Conservation (phyloP, 2,113 vertebrate genomes). For the Rhea americana region DNA sequence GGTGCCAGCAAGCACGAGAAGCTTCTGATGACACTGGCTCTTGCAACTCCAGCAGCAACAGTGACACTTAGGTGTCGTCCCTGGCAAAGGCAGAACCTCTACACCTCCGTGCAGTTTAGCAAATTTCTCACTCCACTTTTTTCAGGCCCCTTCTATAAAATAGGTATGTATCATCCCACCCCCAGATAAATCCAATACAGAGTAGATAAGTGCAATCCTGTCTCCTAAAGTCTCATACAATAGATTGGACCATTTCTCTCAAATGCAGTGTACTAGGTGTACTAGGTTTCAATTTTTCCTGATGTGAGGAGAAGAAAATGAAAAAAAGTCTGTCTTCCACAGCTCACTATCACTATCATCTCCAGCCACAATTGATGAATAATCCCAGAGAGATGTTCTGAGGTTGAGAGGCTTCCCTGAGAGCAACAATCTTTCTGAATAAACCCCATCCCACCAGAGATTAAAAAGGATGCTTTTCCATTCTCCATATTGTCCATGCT, state of each 20-base stretch:
- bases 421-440: not conserved
- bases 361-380: not conserved
- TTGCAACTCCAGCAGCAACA: not conserved
- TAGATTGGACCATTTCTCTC: not conserved
- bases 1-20: not conserved
- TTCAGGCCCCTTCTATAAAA: not conserved
- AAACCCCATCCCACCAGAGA: not conserved
- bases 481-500: not conserved
- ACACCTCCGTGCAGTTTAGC: rapidly evolving
- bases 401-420: not conserved
- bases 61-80: not conserved
- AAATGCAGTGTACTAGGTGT: not conserved
- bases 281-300: not conserved
- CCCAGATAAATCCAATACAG: not conserved
- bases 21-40: not conserved
- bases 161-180: not conserved
- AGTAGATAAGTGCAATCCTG: not conserved
- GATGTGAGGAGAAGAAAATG: not conserved
- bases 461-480: not conserved
- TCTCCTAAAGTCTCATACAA: not conserved
- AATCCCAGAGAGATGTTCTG: not conserved
- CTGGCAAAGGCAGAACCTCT: not conserved
- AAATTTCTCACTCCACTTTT: not conserved
- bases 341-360: not conserved
- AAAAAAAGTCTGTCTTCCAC: not conserved